Base-by-base conservation (phyloP, 2,888 invertebrate genomes). In the Pristionchus arcanus region DNA sequence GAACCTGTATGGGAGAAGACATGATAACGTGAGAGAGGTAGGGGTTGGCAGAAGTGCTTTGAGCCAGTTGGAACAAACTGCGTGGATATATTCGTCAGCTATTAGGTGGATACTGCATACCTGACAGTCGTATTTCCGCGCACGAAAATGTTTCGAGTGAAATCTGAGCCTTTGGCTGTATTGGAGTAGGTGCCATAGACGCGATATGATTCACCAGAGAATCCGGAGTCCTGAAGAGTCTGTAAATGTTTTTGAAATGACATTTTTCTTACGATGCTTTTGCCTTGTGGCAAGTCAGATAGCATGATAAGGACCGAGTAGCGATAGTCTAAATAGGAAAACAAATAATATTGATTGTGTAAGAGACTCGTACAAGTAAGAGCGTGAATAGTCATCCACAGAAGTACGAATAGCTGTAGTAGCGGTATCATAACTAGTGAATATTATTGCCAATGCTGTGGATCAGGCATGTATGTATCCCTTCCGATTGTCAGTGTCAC, bases 111-210 rank as follows among this genome's bases (percentile, higher is more conserved):
- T 71, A 68, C 2, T 16, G 25, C 16, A 28, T 77, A 77, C 74
- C 74, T 77, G 11, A 77, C 42, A 42, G 74, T 77, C 7, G 42
- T 42, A 77, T 77, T 77, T 77, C 74, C 74, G 11, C 31, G 34
- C 15, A 77, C 42, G 25, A 77, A 42, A 25, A 77, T 42, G 31
- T 77, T 77, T 37, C 55, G 53, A 53, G 55, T 83, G 55, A 83
- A 83, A 55, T 83, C 49, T 28, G 49, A 83, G 16, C 53, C 25
- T 55, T 55, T 53, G 7, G 83, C 53, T 7, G 28, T 11, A 21
- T 55, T 83, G 28, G 83, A 49, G 28, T 83, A 83, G 11, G 83
- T 83, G 28, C 53, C 83, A 31, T 55, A 83, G 55, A 83, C 83
- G 16, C 55, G 53, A 53, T 83, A 83, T 0, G 42, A n/a, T 77